A percentile compares a stretch with the other conserved stretches of the same genome.
Evolutionary conservation across 2,113 vertebrate species (phyloP).

Genomic region (Ameiurus melas): DNA sequence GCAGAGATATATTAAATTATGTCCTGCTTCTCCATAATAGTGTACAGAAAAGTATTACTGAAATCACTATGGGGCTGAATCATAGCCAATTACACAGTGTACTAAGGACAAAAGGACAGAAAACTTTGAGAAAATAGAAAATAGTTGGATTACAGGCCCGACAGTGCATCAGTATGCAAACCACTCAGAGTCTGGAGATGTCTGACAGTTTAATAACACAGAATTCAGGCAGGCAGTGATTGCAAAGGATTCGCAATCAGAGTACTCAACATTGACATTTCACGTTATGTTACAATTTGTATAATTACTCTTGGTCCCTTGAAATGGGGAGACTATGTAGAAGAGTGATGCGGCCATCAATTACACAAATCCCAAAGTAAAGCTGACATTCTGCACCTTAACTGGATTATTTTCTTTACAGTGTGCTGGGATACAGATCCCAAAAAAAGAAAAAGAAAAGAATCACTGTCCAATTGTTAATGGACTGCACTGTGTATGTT

Average conservation of each 20-base stretch:
- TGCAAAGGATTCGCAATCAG: constrained; percentile 1
- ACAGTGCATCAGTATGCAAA: constrained; percentile 4
- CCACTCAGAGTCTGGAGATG: constrained; percentile 1
- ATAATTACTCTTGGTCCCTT: background rate
- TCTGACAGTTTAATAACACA: constrained; percentile 23
- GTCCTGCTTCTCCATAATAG: background rate
- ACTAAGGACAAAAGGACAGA: background rate
- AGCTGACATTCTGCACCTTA: background rate
- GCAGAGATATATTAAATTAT: background rate
- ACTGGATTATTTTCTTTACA: background rate
- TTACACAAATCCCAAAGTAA: background rate
- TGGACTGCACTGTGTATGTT: background rate
- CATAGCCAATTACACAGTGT: background rate
- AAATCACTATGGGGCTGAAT: background rate
- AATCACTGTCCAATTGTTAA: background rate
- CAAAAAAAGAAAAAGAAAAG: too few species aligned
- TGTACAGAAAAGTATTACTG: background rate
- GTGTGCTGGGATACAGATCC: background rate
- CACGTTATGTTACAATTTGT: background rate
- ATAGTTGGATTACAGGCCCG: background rate
- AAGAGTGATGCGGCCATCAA: background rate
- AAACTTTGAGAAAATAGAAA: background rate
- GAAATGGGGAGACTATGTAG: background rate
- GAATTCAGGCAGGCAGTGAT: background rate
- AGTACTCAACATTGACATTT: background rate